Percentiles rank a stretch among this genome's conserved stretches.
Conservation (phyloP, 2,797 vertebrate genomes). For the Crotalus adamanteus region DNA sequence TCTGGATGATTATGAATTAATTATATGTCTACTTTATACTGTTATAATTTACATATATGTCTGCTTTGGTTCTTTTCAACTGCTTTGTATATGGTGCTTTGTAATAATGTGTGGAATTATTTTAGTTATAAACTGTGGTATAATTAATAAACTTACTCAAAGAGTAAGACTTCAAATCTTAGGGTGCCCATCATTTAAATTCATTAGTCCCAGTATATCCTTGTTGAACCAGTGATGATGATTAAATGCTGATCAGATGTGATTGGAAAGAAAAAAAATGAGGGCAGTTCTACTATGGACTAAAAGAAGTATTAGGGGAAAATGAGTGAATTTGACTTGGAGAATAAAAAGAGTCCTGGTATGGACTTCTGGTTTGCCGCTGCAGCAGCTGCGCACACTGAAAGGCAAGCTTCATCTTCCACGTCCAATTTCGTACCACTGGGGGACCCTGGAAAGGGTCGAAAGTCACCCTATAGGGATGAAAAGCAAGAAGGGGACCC, state of each 20-base stretch:
- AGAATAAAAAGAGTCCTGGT: background rate
- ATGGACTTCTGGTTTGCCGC: no score
- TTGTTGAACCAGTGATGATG: background rate
- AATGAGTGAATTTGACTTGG: background rate
- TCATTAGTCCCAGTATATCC: background rate
- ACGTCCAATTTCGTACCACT: no score
- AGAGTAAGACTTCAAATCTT: background rate
- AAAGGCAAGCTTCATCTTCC: no score
- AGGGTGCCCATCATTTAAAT: background rate
- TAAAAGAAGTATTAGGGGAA: background rate
- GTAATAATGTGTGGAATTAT: background rate
- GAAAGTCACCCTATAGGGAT: no score
- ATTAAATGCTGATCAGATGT: background rate
- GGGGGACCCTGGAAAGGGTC: no score
- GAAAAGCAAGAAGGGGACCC: no score
- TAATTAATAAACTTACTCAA: background rate
- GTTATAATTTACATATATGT: background rate
- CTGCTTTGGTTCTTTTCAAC: background rate
- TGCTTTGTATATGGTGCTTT: background rate
- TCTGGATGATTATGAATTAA: background rate
- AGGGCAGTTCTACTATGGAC: background rate
- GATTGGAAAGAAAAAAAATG: background rate
- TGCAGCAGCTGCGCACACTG: no score
- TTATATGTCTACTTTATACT: background rate
- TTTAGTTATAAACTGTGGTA: background rate